Evolutionary conservation across 1,140 invertebrate genomes (phyloP).

Genomic region (Cotesia glomerata): DNA sequence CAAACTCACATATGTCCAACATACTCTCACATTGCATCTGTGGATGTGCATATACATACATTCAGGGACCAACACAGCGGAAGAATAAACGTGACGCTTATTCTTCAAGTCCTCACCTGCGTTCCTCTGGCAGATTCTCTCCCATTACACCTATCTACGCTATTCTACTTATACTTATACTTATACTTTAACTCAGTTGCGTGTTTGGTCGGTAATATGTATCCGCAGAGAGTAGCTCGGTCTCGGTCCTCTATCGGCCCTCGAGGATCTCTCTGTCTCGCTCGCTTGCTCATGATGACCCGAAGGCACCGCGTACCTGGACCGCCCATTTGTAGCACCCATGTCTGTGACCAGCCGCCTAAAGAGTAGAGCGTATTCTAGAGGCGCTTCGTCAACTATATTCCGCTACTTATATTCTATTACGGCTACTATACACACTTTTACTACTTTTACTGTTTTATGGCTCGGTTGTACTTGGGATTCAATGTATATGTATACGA

Average conservation of each 20-base stretch:
- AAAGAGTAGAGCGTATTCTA: slow-evolving; percentile 13
- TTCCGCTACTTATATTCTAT: neutral
- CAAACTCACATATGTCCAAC: slow-evolving; percentile 8
- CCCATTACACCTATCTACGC: neutral
- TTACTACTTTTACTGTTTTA: neutral
- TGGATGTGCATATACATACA: neutral
- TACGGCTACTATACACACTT: too few species aligned
- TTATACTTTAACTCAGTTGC: too few species aligned
- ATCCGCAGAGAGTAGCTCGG: neutral
- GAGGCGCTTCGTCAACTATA: neutral
- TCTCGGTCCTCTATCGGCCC: slow-evolving; percentile 14
- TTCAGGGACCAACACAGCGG: neutral
- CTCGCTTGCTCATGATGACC: slow-evolving; percentile 49
- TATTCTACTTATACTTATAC: neutral
- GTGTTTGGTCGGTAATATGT: too few species aligned
- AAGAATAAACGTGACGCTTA: neutral
- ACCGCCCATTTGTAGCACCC: slow-evolving; percentile 61
- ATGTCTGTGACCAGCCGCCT: slow-evolving; percentile 53
- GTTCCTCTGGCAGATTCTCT: slow-evolving; percentile 21
- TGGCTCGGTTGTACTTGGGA: too few species aligned
- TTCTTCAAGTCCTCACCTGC: slow-evolving; percentile 17
- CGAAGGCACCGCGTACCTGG: slow-evolving; percentile 52
- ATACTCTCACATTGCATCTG: slow-evolving; percentile 23
- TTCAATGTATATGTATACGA: neutral
- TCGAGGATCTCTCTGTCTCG: slow-evolving; percentile 46